Percentiles rank a stretch among this genome's conserved stretches.
Evolutionary conservation across 2,797 vertebrate genomes (phyloP).

Genomic region (Pipistrellus nathusii): DNA sequence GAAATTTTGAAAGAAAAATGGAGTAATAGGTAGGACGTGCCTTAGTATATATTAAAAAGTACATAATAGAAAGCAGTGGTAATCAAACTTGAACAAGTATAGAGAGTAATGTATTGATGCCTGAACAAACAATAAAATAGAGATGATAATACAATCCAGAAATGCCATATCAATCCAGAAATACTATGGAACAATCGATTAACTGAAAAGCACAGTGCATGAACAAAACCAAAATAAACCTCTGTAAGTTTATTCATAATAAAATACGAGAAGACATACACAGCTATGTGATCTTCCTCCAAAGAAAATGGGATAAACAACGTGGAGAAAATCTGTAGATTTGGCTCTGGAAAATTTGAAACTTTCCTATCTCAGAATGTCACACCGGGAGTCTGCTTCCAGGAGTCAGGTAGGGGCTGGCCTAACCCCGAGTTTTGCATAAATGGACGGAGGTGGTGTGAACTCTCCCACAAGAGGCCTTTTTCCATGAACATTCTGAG

Average conservation of each 20-base stretch:
- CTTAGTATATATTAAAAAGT: not conserved
- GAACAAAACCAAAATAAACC: slow-evolving; percentile 2
- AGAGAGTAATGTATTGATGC: not conserved
- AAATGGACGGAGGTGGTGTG: accelerated
- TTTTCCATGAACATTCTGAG: not conserved
- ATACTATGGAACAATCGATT: not conserved
- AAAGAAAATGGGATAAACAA: slow-evolving; percentile 26
- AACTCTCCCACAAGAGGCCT: not conserved
- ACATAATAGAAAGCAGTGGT: not conserved
- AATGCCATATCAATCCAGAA: not conserved
- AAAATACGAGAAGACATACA: not conserved
- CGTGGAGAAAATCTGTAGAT: not conserved
- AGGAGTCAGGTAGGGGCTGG: too few relatives aligned
- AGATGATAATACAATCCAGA: not conserved
- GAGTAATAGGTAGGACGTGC: not conserved
- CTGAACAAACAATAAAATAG: slow-evolving; percentile 28
- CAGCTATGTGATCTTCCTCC: not conserved
- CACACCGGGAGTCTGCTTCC: not conserved
- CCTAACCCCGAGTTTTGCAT: not conserved
- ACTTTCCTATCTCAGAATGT: not conserved
- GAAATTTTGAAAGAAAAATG: not conserved
- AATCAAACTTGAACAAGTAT: slow-evolving; percentile 15
- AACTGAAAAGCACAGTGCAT: not conserved
- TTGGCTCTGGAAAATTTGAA: not conserved
- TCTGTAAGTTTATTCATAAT: not conserved